phyloP scores from a whole-genome alignment of 2,888 invertebrate genomes.

The Tyria jacobaeae region DNA sequence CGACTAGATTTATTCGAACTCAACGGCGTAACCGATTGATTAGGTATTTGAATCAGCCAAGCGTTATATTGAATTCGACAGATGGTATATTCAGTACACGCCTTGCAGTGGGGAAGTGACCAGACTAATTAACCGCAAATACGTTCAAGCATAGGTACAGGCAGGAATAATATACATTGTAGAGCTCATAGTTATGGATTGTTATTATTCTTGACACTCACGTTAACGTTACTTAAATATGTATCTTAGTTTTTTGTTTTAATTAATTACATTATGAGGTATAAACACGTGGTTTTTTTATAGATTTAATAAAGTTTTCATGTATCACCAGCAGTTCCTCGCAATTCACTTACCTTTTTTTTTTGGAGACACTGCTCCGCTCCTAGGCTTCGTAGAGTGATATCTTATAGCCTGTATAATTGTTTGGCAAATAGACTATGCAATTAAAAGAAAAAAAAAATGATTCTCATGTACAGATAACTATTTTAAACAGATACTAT shows the following conservation, averaged over 20 bases:
- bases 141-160: conserved; percentile 41
- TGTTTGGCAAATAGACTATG: no score
- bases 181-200: conserved; percentile 10
- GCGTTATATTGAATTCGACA: conserved; percentile 65
- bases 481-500: no score
- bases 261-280: no score
- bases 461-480: no score
- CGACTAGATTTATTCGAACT: conserved; percentile 58
- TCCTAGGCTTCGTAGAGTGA: no score
- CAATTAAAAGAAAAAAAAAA: no score
- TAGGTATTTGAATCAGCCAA: conserved; percentile 60
- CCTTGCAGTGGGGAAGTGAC: conserved; percentile 53
- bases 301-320: not conserved
- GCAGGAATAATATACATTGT: conserved; percentile 51
- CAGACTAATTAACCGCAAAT: conserved; percentile 67
- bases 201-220: not conserved
- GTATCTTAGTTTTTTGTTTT: not conserved
- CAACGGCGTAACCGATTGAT: conserved; percentile 70
- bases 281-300: no score
- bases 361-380: no score
- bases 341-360: no score
- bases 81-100: conserved; percentile 43
- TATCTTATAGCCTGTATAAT: no score
- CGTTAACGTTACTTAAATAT: not conserved
- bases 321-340: no score